Percentiles rank a stretch among this genome's conserved stretches.
These are phyloP conservation scores for Reticulitermes speratus DNA, from an alignment of 1,140 invertebrate genomes.

Conservation along the genomic window DNA sequence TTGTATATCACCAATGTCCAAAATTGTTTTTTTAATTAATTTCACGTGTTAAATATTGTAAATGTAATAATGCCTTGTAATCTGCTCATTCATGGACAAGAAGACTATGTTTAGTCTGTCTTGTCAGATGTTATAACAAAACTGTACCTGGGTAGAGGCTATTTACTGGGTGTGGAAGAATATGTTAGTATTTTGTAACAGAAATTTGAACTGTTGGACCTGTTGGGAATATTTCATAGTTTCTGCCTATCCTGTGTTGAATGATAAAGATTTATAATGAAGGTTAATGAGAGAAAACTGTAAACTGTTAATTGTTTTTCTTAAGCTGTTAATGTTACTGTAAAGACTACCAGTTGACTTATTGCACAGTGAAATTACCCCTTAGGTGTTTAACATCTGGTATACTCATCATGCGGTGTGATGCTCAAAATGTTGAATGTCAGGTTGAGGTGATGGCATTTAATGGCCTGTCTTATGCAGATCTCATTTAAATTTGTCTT, in stretches of 20 bases:
- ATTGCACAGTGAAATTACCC: not conserved
- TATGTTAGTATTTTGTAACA: not conserved
- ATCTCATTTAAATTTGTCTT: no score
- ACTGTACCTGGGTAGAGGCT: slow-evolving; percentile 8
- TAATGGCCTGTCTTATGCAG: no score
- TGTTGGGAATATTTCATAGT: slow-evolving; percentile 3
- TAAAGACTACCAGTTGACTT: not conserved
- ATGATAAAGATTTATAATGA: slow-evolving; percentile 8
- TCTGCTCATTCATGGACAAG: slow-evolving; percentile 8
- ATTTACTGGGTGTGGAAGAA: not conserved
- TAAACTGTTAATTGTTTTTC: not conserved
- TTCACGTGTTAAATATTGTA: not conserved
- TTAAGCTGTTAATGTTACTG: not conserved
- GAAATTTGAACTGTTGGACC: slow-evolving; percentile 1
- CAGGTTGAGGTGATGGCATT: no score
- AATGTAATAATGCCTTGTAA: slow-evolving; percentile 13
- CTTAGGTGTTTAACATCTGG: no score
- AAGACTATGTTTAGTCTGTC: not conserved
- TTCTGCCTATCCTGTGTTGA: not conserved
- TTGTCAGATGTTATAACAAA: not conserved
- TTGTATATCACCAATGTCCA: not conserved
- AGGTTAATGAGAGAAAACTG: not conserved
- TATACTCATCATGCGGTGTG: no score
- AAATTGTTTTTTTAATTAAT: not conserved
- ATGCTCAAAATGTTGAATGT: no score